phyloP scores from a whole-genome alignment of 2,113 vertebrate genomes.

The Myrmecobius fasciatus region DNA sequence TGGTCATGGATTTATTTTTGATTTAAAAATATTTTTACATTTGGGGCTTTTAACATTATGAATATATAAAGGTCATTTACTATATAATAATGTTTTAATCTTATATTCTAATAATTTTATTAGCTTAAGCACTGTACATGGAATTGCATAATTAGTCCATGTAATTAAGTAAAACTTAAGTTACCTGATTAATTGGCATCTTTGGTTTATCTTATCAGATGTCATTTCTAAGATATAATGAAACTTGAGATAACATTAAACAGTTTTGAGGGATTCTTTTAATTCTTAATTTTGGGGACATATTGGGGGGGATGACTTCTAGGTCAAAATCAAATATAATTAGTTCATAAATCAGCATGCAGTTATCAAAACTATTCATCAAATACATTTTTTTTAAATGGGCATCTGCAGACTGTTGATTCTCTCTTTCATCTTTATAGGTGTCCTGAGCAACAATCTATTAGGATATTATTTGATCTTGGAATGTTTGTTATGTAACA shows the following conservation, averaged over 20 bases:
- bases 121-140: conserved; percentile 42
- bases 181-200: conserved; percentile 43
- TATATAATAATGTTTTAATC: conserved; percentile 31
- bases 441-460: background rate
- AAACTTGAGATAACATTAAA: conserved; percentile 38
- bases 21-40: background rate
- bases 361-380: conserved; percentile 9
- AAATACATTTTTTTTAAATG: background rate
- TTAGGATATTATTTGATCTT: background rate
- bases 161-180: conserved; percentile 59
- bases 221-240: conserved; percentile 51
- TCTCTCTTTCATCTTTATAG: conserved; percentile 18
- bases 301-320: background rate
- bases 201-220: background rate
- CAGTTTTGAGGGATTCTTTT: background rate
- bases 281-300: background rate
- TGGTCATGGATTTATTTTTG: background rate
- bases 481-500: background rate
- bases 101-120: conserved; percentile 55
- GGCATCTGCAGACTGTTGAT: background rate
- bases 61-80: conserved; percentile 40
- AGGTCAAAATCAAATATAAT: background rate
- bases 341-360: background rate
- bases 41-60: background rate
- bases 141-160: conserved; percentile 47